phyloP scores from a whole-genome alignment of 2,888 invertebrate species.

The Cheilosia urbana region DNA sequence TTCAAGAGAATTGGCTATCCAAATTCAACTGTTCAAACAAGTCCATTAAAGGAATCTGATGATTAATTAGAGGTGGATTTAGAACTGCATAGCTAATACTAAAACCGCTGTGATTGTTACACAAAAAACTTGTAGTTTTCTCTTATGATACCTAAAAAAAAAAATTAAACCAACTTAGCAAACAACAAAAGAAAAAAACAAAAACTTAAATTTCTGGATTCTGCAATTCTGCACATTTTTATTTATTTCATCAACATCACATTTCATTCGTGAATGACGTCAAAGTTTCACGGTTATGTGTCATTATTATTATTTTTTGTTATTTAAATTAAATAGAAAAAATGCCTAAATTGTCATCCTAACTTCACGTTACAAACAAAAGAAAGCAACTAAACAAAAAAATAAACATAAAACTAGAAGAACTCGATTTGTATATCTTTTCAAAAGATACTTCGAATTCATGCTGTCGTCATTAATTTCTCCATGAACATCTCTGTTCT shows the following conservation, averaged over 20 bases:
- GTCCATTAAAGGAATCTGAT: no score
- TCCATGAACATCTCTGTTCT: slow-evolving; percentile 31
- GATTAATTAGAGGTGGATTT: no score
- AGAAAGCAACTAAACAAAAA: slow-evolving; percentile 16
- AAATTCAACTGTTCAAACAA: no score
- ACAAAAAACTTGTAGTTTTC: no score
- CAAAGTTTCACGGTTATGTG: not conserved
- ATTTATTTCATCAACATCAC: slow-evolving; percentile 39
- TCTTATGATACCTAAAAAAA: no score
- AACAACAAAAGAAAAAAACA: not conserved
- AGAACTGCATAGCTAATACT: no score
- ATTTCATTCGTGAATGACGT: slow-evolving; percentile 20
- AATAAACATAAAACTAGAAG: slow-evolving; percentile 22
- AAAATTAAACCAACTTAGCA: no score
- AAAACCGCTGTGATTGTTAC: no score
- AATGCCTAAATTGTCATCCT: slow-evolving; percentile 29
- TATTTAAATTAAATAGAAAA: slow-evolving; percentile 35
- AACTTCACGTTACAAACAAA: slow-evolving; percentile 8
- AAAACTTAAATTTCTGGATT: slow-evolving; percentile 4
- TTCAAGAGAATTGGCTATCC: no score
- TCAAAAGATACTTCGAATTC: slow-evolving; percentile 27
- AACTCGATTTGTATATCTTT: slow-evolving; percentile 52
- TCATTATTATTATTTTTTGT: slow-evolving; percentile 8
- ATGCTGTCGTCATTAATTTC: slow-evolving; percentile 6
- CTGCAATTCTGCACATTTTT: slow-evolving; percentile 19